Conservation (phyloP, 1,140 invertebrate genomes). For the Drosophila pruinosa region DNA sequence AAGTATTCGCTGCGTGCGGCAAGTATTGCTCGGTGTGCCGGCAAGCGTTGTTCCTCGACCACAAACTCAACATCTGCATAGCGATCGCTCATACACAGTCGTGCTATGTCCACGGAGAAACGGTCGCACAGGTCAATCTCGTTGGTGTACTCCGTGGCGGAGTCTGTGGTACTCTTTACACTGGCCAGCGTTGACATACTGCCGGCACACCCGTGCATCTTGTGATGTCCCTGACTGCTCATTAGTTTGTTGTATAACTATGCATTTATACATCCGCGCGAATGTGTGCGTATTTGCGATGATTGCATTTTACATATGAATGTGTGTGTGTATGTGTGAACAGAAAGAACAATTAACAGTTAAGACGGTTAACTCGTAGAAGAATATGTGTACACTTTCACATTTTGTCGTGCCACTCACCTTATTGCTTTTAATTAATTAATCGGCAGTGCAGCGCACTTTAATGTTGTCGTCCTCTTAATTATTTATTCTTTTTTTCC, state of each 20-base stretch:
- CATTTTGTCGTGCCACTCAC: not conserved
- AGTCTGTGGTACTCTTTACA: slow-evolving; percentile 13
- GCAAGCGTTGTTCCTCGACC: slow-evolving; percentile 92
- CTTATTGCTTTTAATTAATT: not conserved
- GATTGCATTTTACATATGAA: not conserved
- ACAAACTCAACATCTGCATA: slow-evolving; percentile 96
- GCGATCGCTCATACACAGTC: slow-evolving; percentile 92
- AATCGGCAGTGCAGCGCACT: not conserved
- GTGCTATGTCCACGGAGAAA: slow-evolving; percentile 85
- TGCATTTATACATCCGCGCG: not conserved
- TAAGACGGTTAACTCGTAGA: not conserved
- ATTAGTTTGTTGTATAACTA: slow-evolving; percentile 42
- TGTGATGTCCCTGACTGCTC: slow-evolving; percentile 76
- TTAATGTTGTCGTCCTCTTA: not conserved
- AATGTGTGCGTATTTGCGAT: not conserved
- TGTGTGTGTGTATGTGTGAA: not conserved
- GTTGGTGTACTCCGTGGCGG: slow-evolving; percentile 49
- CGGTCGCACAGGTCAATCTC: slow-evolving; percentile 66
- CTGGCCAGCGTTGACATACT: slow-evolving; percentile 30
- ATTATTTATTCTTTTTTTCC: not conserved
- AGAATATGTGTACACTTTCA: not conserved
- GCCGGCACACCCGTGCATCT: slow-evolving; percentile 52
- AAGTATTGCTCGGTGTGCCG: slow-evolving; percentile 92
- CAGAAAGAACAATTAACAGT: slow-evolving; percentile 6
- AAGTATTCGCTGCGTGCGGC: slow-evolving; percentile 98